phyloP scores from a whole-genome alignment of 2,888 invertebrate species.

The Diplolepis rosae region DNA sequence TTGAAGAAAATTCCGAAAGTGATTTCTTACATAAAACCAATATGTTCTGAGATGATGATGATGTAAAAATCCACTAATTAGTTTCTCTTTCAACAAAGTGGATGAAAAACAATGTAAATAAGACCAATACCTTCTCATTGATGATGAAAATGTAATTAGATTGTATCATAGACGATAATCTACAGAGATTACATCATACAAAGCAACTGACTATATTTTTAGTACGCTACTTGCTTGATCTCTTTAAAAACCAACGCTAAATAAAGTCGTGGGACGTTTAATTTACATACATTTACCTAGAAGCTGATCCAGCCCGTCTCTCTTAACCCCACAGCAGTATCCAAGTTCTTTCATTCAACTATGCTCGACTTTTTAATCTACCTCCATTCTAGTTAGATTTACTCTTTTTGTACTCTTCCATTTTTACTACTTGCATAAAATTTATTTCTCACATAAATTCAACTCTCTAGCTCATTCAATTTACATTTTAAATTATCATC shows the following conservation, averaged over 20 bases:
- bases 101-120: too few species aligned
- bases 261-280: slow-evolving; percentile 62
- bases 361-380: not conserved
- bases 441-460: slow-evolving; percentile 47
- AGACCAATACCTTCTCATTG: not conserved
- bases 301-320: slow-evolving; percentile 1
- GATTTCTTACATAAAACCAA: too few species aligned
- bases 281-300: slow-evolving; percentile 60
- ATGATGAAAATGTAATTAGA: too few species aligned
- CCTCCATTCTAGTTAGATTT: not conserved
- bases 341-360: slow-evolving; percentile 11
- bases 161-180: slow-evolving; percentile 1
- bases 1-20: too few species aligned
- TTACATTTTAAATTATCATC: too few species aligned
- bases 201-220: not conserved
- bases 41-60: too few species aligned
- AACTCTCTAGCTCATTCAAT: too few species aligned
- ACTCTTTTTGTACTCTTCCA: not conserved
- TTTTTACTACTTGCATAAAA: slow-evolving; percentile 11
- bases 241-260: slow-evolving; percentile 59
- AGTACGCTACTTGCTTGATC: slow-evolving; percentile 14
- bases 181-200: slow-evolving; percentile 11
- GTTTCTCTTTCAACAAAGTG: too few species aligned
- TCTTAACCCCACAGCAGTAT: slow-evolving; percentile 1
- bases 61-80: too few species aligned